phyloP scores from a whole-genome alignment of 37 sponge, comb jelly and placozoan species.

The Spongilla lacustris region DNA sequence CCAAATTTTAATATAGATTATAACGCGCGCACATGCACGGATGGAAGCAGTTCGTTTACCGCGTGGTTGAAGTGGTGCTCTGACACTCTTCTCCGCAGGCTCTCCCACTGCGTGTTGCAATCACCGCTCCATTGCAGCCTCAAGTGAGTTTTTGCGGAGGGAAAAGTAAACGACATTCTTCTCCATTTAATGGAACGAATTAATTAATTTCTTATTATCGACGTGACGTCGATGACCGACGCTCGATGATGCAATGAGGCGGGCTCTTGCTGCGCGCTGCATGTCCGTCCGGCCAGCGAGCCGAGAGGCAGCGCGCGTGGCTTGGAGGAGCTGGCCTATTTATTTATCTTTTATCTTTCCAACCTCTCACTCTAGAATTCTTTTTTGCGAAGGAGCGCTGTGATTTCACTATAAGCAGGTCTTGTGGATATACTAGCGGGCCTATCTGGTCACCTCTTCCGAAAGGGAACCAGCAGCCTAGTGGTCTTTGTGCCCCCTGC shows the following conservation, averaged over 20 bases:
- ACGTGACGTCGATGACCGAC: too few relatives aligned
- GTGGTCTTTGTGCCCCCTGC: background rate
- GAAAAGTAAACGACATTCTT: background rate
- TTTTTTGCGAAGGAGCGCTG: background rate
- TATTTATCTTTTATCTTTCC: background rate
- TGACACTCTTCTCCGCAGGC: conserved; percentile 20
- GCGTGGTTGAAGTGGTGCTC: conserved; percentile 63
- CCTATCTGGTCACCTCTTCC: background rate
- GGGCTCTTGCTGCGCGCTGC: too few relatives aligned
- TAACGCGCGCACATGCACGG: background rate
- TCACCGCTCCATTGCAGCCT: conserved; percentile 34
- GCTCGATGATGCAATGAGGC: too few relatives aligned
- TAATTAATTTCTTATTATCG: too few relatives aligned
- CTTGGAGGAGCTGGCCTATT: background rate
- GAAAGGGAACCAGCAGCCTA: background rate
- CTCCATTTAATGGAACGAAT: background rate
- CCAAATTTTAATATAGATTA: background rate
- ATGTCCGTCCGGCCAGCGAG: too few relatives aligned
- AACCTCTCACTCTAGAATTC: background rate
- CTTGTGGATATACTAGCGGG: background rate
- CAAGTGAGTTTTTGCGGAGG: conserved; percentile 32
- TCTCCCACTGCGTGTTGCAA: conserved; percentile 10
- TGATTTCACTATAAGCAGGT: background rate
- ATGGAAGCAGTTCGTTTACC: conserved; percentile 7
- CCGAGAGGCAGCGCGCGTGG: background rate